Base-by-base conservation (phyloP, 2,888 invertebrate species). In the Galerucella nymphaeae region DNA sequence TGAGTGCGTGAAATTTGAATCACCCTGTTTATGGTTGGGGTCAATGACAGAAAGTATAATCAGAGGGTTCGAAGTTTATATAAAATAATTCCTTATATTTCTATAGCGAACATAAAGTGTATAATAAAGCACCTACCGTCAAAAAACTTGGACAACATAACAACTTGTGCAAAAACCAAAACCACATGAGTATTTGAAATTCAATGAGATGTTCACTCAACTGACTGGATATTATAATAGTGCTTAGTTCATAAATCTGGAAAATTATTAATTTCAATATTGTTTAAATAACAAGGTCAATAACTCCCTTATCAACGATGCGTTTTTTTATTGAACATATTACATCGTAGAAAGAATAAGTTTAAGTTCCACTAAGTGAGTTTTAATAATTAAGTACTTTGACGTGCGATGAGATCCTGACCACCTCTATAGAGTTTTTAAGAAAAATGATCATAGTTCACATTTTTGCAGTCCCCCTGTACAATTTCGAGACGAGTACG, bases 241-340 rank as follows among this genome's bases (percentile, higher is more conserved):
- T 65, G 62, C 69, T 69, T 69, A 63, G 69, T 63, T 69, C 63
- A 74, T 53, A 68, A 57, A 66, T 69, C 64, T 58, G 71, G 73
- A 73, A 75, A 72, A 68, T 66, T 68, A 71, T 58, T 71, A 64
- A 75, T 69, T 71, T 68, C 57, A 73, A 75, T 71, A 53, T 65
- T 68, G 42, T 72, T 75, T 75, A 66, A 62, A 69, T 66, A 73
- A 66, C 71, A 73, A 71, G 75, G 75, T 75, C 75, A 75, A 75
- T 73, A 75, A 71, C 75, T 69, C 38, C 45, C 66, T 75, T 75
- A 75, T 75, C 75, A 71, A 20, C 62, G 67, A 61, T 70, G 55
- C 72, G 58, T 70, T 75, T 72, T 70, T 72, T 66, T 57, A 42
- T 57, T 20, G 57, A 42, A n/a, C 18, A 57, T 66, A 57, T 66